These are phyloP conservation scores for Rhizomys pruinosus DNA, from an alignment of 2,113 vertebrate species.

Conservation along the genomic window DNA sequence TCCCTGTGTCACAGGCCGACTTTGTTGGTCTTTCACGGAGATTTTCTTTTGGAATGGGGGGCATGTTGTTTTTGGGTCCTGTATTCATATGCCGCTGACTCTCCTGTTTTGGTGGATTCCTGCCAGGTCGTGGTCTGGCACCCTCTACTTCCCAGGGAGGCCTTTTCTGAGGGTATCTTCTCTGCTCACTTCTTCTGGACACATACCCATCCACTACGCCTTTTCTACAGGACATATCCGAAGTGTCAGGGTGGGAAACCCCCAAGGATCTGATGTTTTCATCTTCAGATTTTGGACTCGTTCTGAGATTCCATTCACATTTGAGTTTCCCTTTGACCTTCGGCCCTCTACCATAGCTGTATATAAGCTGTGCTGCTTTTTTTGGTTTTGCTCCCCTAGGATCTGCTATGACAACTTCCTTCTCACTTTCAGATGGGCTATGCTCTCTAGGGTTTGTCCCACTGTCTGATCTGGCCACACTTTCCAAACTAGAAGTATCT, in stretches of 20 bases:
- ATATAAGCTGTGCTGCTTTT: conserved; percentile 83
- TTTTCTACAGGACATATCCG: conserved; percentile 84
- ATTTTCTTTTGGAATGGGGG: conserved; percentile 83
- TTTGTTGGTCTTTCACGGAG: conserved; percentile 83
- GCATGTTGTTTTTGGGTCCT: conserved; percentile 80
- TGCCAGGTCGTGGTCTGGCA: conserved; percentile 87
- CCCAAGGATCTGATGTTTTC: conserved; percentile 83
- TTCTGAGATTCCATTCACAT: conserved; percentile 84
- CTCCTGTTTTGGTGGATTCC: conserved; percentile 84
- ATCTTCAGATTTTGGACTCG: conserved; percentile 83
- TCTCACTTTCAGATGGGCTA: conserved; percentile 87
- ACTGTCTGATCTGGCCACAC: conserved; percentile 75
- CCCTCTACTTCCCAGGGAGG: conserved; percentile 85
- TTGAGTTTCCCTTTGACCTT: conserved; percentile 86
- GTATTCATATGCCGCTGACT: conserved; percentile 80
- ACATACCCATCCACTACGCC: conserved; percentile 79
- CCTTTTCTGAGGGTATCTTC: conserved; percentile 84
- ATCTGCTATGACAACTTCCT: conserved; percentile 83
- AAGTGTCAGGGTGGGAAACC: conserved; percentile 83
- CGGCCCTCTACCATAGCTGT: conserved; percentile 84
- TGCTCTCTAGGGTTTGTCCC: conserved; percentile 83
- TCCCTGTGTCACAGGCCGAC: conserved; percentile 72
- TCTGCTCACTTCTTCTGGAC: conserved; percentile 84
- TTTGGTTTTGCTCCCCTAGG: conserved; percentile 90
- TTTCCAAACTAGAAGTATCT: conserved; percentile 74